phyloP scores from a whole-genome alignment of 2,113 vertebrate species.

The Microcebus ravelobensis region DNA sequence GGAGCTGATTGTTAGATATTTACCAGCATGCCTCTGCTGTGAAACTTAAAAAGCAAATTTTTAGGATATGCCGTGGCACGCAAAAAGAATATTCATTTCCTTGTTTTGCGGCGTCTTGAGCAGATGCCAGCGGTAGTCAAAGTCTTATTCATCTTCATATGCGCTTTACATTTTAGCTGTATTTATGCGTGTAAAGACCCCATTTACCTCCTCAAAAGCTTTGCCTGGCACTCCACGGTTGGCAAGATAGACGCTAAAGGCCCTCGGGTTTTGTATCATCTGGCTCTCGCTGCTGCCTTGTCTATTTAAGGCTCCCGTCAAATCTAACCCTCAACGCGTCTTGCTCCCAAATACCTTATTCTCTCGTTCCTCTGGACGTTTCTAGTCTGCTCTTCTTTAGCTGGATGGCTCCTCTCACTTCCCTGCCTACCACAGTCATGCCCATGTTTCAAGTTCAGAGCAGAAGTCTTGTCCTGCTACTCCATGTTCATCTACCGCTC shows the following conservation, averaged over 20 bases:
- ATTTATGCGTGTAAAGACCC: not conserved
- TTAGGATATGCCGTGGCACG: not conserved
- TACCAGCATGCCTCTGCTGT: not conserved
- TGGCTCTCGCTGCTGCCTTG: not conserved
- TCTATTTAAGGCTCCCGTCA: not conserved
- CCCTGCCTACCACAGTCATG: not conserved
- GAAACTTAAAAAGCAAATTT: constrained; percentile 5
- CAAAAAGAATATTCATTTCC: not conserved
- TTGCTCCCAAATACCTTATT: not conserved
- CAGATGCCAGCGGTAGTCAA: not conserved
- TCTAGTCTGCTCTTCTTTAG: not conserved
- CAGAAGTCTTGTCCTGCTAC: not conserved
- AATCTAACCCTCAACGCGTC: not conserved
- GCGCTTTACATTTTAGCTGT: not conserved
- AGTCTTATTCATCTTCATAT: not conserved
- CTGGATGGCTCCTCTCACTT: not conserved
- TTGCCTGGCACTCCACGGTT: not conserved
- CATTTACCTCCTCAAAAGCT: not conserved
- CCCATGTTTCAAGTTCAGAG: not conserved
- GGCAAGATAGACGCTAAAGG: not conserved
- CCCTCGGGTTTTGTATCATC: not conserved
- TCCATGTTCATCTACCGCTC: not conserved
- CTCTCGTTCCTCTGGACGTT: not conserved
- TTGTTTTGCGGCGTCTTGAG: not conserved
- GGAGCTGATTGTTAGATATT: not conserved